A percentile compares a stretch with the other conserved stretches of the same genome.
These are phyloP conservation scores for Zaprionus davidi DNA, from an alignment of 1,140 invertebrate genomes.

Conservation along the genomic window DNA sequence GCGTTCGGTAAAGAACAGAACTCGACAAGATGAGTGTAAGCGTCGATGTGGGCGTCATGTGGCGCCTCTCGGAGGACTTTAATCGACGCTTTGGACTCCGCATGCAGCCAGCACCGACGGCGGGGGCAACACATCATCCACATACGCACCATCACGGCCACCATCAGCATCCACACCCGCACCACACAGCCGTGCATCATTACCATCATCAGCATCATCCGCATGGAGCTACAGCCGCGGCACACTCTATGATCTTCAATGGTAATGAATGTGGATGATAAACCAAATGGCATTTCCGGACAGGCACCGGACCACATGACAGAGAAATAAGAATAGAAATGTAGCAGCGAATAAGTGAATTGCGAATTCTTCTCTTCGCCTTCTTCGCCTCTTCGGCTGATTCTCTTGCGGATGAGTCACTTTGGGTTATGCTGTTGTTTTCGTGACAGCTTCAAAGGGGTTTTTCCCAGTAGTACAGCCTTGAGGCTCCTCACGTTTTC, in stretches of 20 bases:
- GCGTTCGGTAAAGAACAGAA: background rate
- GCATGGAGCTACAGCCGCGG: conserved; percentile 29
- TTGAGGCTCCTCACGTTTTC: conserved; percentile 17
- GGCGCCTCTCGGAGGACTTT: conserved; percentile 84
- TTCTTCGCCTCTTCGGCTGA: background rate
- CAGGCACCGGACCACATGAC: background rate
- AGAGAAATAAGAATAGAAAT: conserved; percentile 4
- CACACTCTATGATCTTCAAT: conserved; percentile 85
- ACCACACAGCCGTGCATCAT: conserved; percentile 58
- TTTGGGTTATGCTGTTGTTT: conserved; percentile 2
- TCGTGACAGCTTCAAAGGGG: conserved; percentile 1
- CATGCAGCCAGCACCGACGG: conserved; percentile 74
- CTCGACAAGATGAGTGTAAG: conserved; percentile 75
- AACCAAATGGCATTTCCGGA: conserved; percentile 39
- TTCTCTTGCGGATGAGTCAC: conserved; percentile 24
- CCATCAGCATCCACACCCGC: background rate
- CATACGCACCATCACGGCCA: conserved; percentile 53
- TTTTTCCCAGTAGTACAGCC: conserved; percentile 17
- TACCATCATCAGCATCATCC: conserved; percentile 73
- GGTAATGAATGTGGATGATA: conserved; percentile 62
- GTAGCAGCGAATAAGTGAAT: background rate
- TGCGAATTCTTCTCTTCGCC: conserved; percentile 24
- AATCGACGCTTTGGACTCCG: conserved; percentile 81
- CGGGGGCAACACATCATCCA: conserved; percentile 63
- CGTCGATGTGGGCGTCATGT: conserved; percentile 84